Conservation (phyloP, 2,113 vertebrate genomes). For the Pachycephala philippinensis region DNA sequence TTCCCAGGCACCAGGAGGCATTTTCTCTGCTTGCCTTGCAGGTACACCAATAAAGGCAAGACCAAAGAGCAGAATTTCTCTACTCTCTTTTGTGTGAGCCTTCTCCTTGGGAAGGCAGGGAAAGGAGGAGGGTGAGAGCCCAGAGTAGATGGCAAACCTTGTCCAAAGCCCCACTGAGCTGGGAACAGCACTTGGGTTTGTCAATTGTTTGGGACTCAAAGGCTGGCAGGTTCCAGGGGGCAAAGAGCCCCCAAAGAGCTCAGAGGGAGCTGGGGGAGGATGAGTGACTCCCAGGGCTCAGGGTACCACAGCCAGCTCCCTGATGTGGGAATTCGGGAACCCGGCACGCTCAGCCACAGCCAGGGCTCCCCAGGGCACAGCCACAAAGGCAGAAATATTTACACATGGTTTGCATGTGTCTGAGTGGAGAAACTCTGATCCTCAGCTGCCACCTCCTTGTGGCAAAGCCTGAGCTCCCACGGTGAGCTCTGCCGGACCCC, state of each 20-base stretch:
- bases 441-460: background rate
- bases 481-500: background rate
- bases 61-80: background rate
- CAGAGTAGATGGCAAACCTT: background rate
- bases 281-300: background rate
- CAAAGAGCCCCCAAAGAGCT: background rate
- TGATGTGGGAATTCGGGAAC: background rate
- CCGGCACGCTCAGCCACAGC: fast-evolving
- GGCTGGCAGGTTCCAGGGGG: background rate
- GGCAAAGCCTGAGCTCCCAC: fast-evolving
- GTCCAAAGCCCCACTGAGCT: background rate
- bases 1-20: background rate
- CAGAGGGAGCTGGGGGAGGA: background rate
- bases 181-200: background rate
- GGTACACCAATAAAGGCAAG: background rate
- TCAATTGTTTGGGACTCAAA: background rate
- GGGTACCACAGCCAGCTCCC: background rate
- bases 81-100: background rate
- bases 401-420: background rate
- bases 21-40: background rate
- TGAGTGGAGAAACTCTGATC: background rate
- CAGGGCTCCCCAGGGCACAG: background rate
- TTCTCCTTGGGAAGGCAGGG: background rate
- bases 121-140: background rate
- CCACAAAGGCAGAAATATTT: background rate